phyloP scores from a whole-genome alignment of 2,113 vertebrate genomes.

The Raja brachyura region DNA sequence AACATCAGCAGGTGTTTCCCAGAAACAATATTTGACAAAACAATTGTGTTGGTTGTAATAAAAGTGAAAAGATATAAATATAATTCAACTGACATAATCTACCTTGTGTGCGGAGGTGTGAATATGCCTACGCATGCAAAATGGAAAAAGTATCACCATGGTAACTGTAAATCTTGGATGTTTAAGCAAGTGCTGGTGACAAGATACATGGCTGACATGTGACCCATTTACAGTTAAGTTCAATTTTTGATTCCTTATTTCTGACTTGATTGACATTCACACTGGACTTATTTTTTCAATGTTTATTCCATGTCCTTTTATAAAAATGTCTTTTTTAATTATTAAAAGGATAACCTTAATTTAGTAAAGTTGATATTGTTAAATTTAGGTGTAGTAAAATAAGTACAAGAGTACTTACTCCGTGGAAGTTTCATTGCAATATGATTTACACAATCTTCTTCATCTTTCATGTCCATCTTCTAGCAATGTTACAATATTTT shows the following conservation, averaged over 20 bases:
- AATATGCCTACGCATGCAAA: slow-evolving; percentile 48
- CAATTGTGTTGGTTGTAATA: slow-evolving; percentile 46
- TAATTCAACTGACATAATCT: slow-evolving; percentile 42
- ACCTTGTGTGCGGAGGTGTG: slow-evolving; percentile 46
- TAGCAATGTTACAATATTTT: too few species aligned
- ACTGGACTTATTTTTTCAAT: neutral
- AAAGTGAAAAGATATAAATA: slow-evolving; percentile 40
- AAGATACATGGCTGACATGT: slow-evolving; percentile 47
- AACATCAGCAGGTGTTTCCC: slow-evolving; percentile 20
- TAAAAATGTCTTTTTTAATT: neutral
- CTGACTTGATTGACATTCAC: neutral
- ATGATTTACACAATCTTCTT: neutral
- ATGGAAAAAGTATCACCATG: slow-evolving; percentile 54
- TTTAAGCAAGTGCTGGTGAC: slow-evolving; percentile 49
- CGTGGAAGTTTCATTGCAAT: neutral
- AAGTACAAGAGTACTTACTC: neutral
- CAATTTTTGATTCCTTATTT: neutral
- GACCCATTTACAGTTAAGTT: slow-evolving; percentile 43
- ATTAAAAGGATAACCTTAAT: neutral
- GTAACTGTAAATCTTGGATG: slow-evolving; percentile 56
- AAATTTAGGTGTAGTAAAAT: slow-evolving; percentile 15
- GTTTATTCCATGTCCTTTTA: neutral
- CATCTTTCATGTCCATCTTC: too few species aligned
- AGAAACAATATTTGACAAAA: slow-evolving; percentile 41
- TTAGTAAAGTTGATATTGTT: neutral